phyloP scores from a whole-genome alignment of 1,140 invertebrate genomes.

The Subanguina moxae region DNA sequence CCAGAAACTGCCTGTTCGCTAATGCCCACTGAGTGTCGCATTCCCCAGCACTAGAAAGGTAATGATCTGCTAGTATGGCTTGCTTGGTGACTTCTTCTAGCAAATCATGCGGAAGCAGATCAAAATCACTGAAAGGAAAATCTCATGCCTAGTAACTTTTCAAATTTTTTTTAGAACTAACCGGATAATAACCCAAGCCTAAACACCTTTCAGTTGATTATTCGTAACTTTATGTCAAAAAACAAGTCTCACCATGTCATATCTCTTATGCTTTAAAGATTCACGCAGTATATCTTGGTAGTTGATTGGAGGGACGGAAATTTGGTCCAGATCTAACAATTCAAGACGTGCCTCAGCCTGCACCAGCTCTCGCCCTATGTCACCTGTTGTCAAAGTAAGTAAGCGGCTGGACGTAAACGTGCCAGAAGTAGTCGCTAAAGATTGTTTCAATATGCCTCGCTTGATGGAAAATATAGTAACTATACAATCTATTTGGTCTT shows the following conservation, averaged over 20 bases:
- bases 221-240: too few species aligned
- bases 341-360: constrained; percentile 37
- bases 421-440: too few species aligned
- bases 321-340: constrained; percentile 23
- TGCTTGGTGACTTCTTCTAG: constrained; percentile 25
- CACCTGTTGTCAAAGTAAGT: constrained; percentile 17
- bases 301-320: constrained; percentile 28
- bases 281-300: constrained; percentile 30
- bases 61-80: constrained; percentile 18
- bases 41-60: constrained; percentile 15
- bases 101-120: constrained; percentile 28
- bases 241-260: constrained; percentile 48
- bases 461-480: too few species aligned
- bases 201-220: too few species aligned
- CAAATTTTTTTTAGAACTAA: not conserved
- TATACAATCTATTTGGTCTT: too few species aligned
- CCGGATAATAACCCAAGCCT: not conserved
- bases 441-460: too few species aligned
- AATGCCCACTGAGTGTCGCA: constrained; percentile 26
- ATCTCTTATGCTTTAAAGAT: constrained; percentile 38
- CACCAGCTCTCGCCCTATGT: constrained; percentile 32
- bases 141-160: not conserved
- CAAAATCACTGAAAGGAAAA: constrained; percentile 28
- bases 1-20: constrained; percentile 21
- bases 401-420: not conserved